Base-by-base conservation (phyloP, 2,888 invertebrate species). In the Drosophila neotestacea region DNA sequence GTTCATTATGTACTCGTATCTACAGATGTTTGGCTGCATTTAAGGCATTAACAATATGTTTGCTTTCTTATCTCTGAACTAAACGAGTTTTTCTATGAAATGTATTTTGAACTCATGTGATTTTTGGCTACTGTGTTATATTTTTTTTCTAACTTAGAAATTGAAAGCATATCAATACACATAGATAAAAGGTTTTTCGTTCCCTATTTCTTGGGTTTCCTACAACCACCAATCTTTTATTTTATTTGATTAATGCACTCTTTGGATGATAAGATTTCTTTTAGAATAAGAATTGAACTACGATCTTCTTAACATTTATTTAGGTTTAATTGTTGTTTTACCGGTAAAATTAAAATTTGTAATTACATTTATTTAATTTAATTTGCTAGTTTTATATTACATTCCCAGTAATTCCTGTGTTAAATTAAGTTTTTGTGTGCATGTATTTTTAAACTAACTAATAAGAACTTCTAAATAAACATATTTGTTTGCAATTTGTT, bases 111-210 rank as follows among this genome's bases (percentile, higher is more conserved):
- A 28, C 9, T 34, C 9, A 50, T n/a, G 9, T 30, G n/a, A 51
- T 30, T 34, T 39, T 59, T 2, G 44, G 11, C 51, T 65, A 46
- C 59, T 65, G 7, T 13, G 51, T 46, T 65, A 50, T 22, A 32
- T 36, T 41, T 41, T 10, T 39, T 6, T 6, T 13, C 4, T 42
- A 27, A 16, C 10, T n/a, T 2, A 42, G 11, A 34, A 44, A 27
- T 13, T 0, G 13, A 32, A 22, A 34, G 11, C 16, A 22, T 34
- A 51, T 5, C 27, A 28, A 11, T 38, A 38, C 51, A 50, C 4
- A 50, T 4, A 22, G 22, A 22, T 22, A 22, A 22, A 22, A 22
- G 22, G 22, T 22, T 22, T 22, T 22, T 22, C 22, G 22, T 22
- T 22, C 3, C 22, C 22, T 1, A 0, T 22, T 22, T 22, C 22